A percentile compares a stretch with the other conserved stretches of the same genome.
Conservation (phyloP, 2,888 invertebrate genomes). For the Rhodophaea formosa region DNA sequence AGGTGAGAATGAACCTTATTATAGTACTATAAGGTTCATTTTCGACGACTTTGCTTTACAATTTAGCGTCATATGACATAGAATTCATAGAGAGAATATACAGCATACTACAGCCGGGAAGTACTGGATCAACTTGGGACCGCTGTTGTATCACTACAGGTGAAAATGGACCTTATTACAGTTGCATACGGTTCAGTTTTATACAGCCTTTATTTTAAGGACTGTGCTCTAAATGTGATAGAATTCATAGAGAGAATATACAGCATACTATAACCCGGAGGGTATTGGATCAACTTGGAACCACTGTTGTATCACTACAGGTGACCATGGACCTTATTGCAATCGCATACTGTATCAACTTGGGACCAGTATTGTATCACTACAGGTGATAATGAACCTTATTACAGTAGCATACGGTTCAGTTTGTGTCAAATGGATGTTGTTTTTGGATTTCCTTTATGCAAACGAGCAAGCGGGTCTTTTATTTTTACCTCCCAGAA, state of each 20-base stretch:
- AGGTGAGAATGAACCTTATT: slow-evolving; percentile 58
- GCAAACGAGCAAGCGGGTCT: too few species aligned
- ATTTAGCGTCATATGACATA: slow-evolving; percentile 97
- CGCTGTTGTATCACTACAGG: slow-evolving; percentile 94
- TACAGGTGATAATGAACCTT: slow-evolving; percentile 76
- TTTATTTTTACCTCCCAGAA: too few species aligned
- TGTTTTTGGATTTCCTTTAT: too few species aligned
- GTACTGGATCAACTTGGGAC: slow-evolving; percentile 94
- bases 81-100: slow-evolving; percentile 96
- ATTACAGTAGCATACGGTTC: not conserved
- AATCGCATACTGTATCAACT: not conserved
- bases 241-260: slow-evolving; percentile 96
- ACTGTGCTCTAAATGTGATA: slow-evolving; percentile 96
- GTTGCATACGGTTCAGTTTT: not conserved
- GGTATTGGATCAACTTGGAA: slow-evolving; percentile 94
- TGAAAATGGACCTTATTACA: slow-evolving; percentile 25
- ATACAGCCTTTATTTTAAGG: slow-evolving; percentile 85
- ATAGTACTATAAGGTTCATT: slow-evolving; percentile 75
- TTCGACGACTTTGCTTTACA: too few species aligned
- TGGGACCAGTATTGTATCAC: slow-evolving; percentile 94
- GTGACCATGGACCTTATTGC: slow-evolving; percentile 35
- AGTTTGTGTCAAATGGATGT: too few species aligned
- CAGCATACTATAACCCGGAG: slow-evolving; percentile 93
- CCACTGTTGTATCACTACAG: slow-evolving; percentile 95
- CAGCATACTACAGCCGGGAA: slow-evolving; percentile 93